phyloP scores from a whole-genome alignment of 2,113 vertebrate species.

The Neogale vison region DNA sequence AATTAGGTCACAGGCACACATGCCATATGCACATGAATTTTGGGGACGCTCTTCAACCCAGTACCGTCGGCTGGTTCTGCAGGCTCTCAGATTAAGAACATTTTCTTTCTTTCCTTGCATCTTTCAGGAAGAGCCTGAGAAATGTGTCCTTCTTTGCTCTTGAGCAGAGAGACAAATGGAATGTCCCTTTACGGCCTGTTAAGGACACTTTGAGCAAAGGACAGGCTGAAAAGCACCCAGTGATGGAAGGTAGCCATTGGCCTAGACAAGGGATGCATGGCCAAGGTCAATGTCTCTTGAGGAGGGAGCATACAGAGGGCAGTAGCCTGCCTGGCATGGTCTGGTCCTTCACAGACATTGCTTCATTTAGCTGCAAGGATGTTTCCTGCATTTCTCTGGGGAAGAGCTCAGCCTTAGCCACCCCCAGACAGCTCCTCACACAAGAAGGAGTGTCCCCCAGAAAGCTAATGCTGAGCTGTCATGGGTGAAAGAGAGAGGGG shows the following conservation, averaged over 20 bases:
- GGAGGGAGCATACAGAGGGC: not conserved
- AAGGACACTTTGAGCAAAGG: not conserved
- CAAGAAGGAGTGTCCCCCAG: not conserved
- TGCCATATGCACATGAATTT: not conserved
- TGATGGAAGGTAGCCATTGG: not conserved
- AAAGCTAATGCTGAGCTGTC: not conserved
- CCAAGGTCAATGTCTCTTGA: rapidly evolving
- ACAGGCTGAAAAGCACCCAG: not conserved
- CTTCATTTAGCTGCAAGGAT: not conserved
- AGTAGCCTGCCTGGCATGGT: not conserved
- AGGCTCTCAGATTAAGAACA: not conserved
- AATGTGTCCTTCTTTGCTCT: not conserved
- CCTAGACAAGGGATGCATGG: not conserved
- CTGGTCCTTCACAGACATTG: not conserved
- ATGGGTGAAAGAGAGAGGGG: not conserved
- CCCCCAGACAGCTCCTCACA: constrained; percentile 25
- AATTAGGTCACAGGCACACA: not conserved
- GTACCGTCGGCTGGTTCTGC: not conserved
- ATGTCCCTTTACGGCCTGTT: not conserved
- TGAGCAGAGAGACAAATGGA: not conserved
- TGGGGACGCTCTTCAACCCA: not conserved
- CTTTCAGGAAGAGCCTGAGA: not conserved
- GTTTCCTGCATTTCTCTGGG: constrained; percentile 1
- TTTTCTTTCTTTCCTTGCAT: not conserved
- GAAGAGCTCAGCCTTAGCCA: not conserved